Base-by-base conservation (phyloP, 2,888 invertebrate genomes). In the Subacronicta megacephala region DNA sequence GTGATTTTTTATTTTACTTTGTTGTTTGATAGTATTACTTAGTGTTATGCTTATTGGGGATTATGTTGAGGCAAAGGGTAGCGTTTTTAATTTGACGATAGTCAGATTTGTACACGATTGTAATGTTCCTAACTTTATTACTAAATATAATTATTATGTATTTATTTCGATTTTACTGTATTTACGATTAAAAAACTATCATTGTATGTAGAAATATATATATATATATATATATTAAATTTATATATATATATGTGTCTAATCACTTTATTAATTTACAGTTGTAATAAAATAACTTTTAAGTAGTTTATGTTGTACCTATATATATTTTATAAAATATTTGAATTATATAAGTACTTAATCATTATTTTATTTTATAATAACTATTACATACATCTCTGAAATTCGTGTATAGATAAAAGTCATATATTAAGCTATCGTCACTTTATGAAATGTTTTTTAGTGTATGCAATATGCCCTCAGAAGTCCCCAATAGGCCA, bases 21-120 rank as follows among this genome's bases (percentile, higher is more conserved):
- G 84, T 74, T 65, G 76, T 79, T 75, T 80, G 82, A 70, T 80
- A 76, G 69, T 62, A 62, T 75, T 67, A 77, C 72, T 72, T 80
- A 79, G 80, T 70, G 68, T 73, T 76, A 76, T 29, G 67, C 62
- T 63, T 75, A 64, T 62, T 68, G 65, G 67, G 71, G 65, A 49
- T 53, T 45, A 16, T 18, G 15, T 46, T 57, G 59, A 64, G 59
- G 45, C 18, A 26, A 43, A 38, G 10, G 3, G 16, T 17, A 23
- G 12, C 57, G 26, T 13, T 45, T 68, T 59, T 12, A 44, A 56
- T 54, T 43, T 67, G 63, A 52, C 54, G 35, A 26, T 15, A 60
- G 63, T 58, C 15, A 41, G 38, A 33, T 44, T 18, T 38, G 13
- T 50, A 33, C 61, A 61, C 61, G 57, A 54, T 49, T 42, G 35